A percentile compares a stretch with the other conserved stretches of the same genome.
These are phyloP conservation scores for Opisthograptis luteolata DNA, from an alignment of 2,888 invertebrate genomes.

Conservation along the genomic window DNA sequence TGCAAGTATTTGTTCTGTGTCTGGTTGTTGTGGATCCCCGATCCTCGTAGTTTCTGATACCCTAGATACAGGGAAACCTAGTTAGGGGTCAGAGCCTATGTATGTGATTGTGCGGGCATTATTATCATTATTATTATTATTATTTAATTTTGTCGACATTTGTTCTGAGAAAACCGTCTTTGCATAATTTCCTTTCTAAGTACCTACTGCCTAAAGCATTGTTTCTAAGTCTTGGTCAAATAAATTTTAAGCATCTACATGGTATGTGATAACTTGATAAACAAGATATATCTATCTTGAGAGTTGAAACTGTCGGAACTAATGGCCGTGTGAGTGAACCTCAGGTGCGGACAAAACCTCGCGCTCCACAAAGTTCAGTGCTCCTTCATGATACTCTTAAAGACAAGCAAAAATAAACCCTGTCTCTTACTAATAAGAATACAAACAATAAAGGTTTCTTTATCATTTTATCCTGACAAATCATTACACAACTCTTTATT, in stretches of 20 bases:
- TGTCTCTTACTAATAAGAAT: slow-evolving; percentile 38
- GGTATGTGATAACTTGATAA: slow-evolving; percentile 63
- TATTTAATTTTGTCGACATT: slow-evolving; percentile 26
- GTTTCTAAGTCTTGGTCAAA: too few relatives aligned
- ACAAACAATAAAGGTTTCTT: slow-evolving; percentile 14
- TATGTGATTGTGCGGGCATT: too few relatives aligned
- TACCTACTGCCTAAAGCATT: slow-evolving; percentile 33
- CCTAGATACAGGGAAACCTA: too few relatives aligned
- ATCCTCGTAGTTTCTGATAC: too few relatives aligned
- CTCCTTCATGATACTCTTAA: slow-evolving; percentile 55
- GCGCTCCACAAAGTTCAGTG: slow-evolving; percentile 79
- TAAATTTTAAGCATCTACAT: slow-evolving; percentile 31
- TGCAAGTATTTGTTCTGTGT: too few relatives aligned
- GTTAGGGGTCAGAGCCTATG: too few relatives aligned
- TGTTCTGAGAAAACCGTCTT: slow-evolving; percentile 17
- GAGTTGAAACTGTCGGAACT: slow-evolving; percentile 70
- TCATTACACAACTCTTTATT: slow-evolving; percentile 59
- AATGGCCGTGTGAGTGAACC: slow-evolving; percentile 75
- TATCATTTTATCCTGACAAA: slow-evolving; percentile 51
- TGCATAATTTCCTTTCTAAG: slow-evolving; percentile 16
- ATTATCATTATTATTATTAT: too few relatives aligned
- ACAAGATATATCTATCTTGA: slow-evolving; percentile 63
- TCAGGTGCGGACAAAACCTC: slow-evolving; percentile 74
- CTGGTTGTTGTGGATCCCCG: too few relatives aligned
- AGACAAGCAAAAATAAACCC: slow-evolving; percentile 55